These are phyloP conservation scores for Petromus typicus DNA, from an alignment of 2,113 vertebrate species.

Conservation along the genomic window DNA sequence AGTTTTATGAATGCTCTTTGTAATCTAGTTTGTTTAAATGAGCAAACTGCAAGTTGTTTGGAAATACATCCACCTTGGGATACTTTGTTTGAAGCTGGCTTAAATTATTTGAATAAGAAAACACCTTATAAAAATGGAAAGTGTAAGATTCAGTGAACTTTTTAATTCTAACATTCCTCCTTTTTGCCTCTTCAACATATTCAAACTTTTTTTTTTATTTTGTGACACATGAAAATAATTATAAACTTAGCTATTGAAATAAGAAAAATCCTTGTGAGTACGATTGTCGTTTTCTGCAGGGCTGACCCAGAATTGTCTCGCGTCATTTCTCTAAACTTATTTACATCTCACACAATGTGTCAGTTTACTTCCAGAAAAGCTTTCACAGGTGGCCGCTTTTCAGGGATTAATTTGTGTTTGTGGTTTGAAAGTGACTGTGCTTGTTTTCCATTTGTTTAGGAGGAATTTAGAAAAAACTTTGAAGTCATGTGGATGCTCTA, in stretches of 20 bases:
- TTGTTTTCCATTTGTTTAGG: conserved; percentile 1
- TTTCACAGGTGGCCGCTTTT: not conserved
- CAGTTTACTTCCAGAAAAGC: not conserved
- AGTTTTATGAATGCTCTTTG: conserved; percentile 9
- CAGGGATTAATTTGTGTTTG: conserved; percentile 30
- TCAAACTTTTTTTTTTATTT: not conserved
- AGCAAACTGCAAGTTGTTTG: not conserved
- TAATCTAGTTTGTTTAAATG: conserved; percentile 2
- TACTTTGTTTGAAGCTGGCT: not conserved
- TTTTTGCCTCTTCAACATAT: not conserved
- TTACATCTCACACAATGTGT: not conserved
- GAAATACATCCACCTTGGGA: not conserved
- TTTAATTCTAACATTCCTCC: not conserved
- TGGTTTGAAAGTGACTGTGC: conserved; percentile 51
- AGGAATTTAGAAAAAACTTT: not conserved
- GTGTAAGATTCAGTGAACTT: not conserved
- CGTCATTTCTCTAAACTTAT: not conserved
- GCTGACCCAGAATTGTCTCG: not conserved
- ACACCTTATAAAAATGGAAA: conserved; percentile 6
- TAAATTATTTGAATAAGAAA: not conserved
- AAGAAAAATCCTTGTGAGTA: not conserved
- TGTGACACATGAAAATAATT: not conserved
- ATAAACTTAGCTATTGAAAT: conserved; percentile 3
- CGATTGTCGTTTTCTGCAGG: not conserved
- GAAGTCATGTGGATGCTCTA: not conserved